Percentiles rank a stretch among this genome's conserved stretches.
Evolutionary conservation across 2,888 invertebrate genomes (phyloP).

Genomic region (Terebella lapidaria): DNA sequence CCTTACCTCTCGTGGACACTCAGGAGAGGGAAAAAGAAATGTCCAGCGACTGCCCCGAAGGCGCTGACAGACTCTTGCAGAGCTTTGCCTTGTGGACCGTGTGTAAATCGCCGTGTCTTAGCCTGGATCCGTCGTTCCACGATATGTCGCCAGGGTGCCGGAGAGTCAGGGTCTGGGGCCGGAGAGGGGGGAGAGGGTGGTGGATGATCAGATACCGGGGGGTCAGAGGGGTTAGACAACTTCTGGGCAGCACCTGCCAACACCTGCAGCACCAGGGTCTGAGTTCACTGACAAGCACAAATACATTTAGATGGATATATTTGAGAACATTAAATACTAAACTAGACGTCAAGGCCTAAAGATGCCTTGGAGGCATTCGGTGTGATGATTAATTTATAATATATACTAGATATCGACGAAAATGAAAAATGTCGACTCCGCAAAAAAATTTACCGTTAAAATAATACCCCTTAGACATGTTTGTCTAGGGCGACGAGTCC

Average conservation of each 20-base stretch:
- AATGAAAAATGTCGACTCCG: too few species aligned
- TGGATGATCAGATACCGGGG: not conserved
- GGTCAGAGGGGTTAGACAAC: slow-evolving; percentile 32
- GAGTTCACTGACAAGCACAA: too few species aligned
- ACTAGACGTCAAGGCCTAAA: too few species aligned
- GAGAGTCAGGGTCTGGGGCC: not conserved
- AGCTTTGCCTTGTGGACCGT: slow-evolving; percentile 56
- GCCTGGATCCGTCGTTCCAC: slow-evolving; percentile 65
- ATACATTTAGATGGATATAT: not conserved
- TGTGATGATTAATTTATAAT: too few species aligned
- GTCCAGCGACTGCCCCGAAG: slow-evolving; percentile 70
- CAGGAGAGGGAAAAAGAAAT: slow-evolving; percentile 73
- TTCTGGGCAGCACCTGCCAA: slow-evolving; percentile 42
- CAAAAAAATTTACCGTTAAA: too few species aligned
- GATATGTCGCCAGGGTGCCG: slow-evolving; percentile 35
- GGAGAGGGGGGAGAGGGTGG: not conserved
- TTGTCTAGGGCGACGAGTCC: too few species aligned
- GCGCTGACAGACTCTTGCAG: slow-evolving; percentile 58
- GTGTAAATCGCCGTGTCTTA: slow-evolving; percentile 64
- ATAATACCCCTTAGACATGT: too few species aligned
- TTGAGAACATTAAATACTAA: not conserved
- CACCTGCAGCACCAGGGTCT: slow-evolving; percentile 1
- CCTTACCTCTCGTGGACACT: slow-evolving; percentile 40
- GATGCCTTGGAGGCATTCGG: too few species aligned
- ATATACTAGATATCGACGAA: too few species aligned